phyloP scores from a whole-genome alignment of 2,888 invertebrate species.

The Coleophora flavipennella region DNA sequence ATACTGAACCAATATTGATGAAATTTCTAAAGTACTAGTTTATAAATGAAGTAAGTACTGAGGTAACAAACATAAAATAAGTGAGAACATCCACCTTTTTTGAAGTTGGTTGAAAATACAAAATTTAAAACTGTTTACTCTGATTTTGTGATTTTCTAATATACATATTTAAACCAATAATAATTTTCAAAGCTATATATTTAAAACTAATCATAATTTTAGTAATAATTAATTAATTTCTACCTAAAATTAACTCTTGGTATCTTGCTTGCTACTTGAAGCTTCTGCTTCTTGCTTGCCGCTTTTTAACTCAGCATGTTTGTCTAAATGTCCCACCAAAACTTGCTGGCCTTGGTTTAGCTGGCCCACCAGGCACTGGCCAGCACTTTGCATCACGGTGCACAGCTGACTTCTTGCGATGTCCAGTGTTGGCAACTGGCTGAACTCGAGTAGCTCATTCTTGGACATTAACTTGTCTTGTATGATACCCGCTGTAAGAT shows the following conservation, averaged over 20 bases:
- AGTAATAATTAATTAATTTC: not conserved
- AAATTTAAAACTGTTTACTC: no score
- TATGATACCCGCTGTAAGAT: constrained; percentile 78
- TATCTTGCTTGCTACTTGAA: constrained; percentile 12
- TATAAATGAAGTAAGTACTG: no score
- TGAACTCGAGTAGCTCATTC: constrained; percentile 78
- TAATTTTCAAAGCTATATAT: no score
- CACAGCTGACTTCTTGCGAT: constrained; percentile 79
- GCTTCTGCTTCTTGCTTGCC: constrained; percentile 12
- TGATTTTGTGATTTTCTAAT: no score
- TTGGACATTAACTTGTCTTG: constrained; percentile 78
- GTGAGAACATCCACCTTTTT: no score
- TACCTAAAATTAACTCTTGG: not conserved
- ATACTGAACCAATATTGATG: no score
- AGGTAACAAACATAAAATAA: no score
- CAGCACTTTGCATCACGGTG: constrained; percentile 77
- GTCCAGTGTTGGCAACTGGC: constrained; percentile 76
- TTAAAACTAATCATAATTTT: not conserved
- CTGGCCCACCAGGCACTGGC: constrained; percentile 75
- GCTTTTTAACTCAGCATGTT: constrained; percentile 53
- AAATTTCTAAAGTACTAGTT: no score
- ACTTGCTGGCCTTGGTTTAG: constrained; percentile 79
- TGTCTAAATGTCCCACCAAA: constrained; percentile 77
- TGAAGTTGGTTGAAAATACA: no score
- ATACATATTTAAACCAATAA: no score